These are phyloP conservation scores for Cyprinodon variegatus DNA, from an alignment of 2,113 vertebrate genomes.

Conservation along the genomic window DNA sequence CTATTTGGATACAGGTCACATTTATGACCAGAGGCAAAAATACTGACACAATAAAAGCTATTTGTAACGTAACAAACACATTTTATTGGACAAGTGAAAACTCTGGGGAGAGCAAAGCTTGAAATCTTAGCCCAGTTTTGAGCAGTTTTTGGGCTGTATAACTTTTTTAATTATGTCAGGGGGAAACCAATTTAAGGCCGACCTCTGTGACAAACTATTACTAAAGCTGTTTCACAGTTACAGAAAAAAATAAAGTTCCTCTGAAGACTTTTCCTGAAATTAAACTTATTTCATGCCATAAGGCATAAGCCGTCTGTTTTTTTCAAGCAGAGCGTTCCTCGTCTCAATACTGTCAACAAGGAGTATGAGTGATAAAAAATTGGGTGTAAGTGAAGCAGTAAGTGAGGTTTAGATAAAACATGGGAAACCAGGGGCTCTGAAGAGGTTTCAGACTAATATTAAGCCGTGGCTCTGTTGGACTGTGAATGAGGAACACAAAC, in stretches of 20 bases:
- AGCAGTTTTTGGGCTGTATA: not conserved
- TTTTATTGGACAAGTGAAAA: slow-evolving; percentile 17
- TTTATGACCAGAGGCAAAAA: slow-evolving; percentile 23
- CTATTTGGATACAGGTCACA: slow-evolving; percentile 69
- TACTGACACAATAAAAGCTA: slow-evolving; percentile 23
- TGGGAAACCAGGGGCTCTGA: not conserved
- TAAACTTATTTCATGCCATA: not conserved
- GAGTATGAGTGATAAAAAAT: not conserved
- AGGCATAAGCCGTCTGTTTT: too few species aligned
- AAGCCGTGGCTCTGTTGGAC: not conserved
- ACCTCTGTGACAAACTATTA: not conserved
- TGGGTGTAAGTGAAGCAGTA: not conserved
- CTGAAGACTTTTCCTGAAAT: not conserved
- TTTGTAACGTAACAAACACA: slow-evolving; percentile 5
- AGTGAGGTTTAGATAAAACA: not conserved
- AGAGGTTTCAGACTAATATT: not conserved
- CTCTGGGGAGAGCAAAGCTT: not conserved
- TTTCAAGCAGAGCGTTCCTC: not conserved
- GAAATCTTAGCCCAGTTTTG: not conserved
- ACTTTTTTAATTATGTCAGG: not conserved
- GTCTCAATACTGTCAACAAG: not conserved
- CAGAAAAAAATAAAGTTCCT: not conserved
- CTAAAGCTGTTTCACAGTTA: not conserved
- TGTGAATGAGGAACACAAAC: not conserved
- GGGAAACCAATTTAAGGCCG: not conserved